Evolutionary conservation across 2,888 invertebrate genomes (phyloP).

Genomic region (Horisme vitalbata): DNA sequence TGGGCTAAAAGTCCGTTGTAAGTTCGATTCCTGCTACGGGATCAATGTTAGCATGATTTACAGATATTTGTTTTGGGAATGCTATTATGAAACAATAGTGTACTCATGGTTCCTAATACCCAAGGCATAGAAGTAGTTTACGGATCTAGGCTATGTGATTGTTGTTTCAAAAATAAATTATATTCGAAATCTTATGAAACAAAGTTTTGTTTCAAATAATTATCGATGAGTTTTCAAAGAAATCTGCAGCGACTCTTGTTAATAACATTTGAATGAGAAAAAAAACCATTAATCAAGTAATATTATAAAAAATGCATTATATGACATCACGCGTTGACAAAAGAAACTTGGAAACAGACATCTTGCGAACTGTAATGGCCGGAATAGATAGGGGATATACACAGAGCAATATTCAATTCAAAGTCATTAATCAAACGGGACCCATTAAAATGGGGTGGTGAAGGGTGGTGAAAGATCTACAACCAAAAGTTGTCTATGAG

Average conservation of each 20-base stretch:
- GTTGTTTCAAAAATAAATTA: no score
- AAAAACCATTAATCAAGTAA: constrained; percentile 19
- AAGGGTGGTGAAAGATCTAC: constrained; percentile 74
- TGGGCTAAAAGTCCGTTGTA: no score
- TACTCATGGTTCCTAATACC: no score
- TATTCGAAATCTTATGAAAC: no score
- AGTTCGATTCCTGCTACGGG: no score
- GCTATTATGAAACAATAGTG: no score
- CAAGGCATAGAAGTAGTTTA: no score
- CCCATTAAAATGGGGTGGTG: constrained; percentile 76
- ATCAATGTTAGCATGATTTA: no score
- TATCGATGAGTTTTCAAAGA: no score
- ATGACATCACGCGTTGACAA: constrained; percentile 28
- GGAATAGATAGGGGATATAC: constrained; percentile 47
- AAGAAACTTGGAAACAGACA: constrained; percentile 33
- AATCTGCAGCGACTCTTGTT: no score
- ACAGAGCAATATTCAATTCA: constrained; percentile 50
- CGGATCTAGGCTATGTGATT: no score
- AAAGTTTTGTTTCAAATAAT: background rate
- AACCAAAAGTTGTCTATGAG: constrained; percentile 67
- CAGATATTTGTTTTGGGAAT: no score
- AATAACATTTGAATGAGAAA: constrained; percentile 23
- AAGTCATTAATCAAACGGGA: constrained; percentile 75
- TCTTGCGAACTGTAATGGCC: constrained; percentile 29
- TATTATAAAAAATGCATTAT: constrained; percentile 34